Evolutionary conservation across 2,888 invertebrate genomes (phyloP).

Genomic region (Platerodrilus igneus): DNA sequence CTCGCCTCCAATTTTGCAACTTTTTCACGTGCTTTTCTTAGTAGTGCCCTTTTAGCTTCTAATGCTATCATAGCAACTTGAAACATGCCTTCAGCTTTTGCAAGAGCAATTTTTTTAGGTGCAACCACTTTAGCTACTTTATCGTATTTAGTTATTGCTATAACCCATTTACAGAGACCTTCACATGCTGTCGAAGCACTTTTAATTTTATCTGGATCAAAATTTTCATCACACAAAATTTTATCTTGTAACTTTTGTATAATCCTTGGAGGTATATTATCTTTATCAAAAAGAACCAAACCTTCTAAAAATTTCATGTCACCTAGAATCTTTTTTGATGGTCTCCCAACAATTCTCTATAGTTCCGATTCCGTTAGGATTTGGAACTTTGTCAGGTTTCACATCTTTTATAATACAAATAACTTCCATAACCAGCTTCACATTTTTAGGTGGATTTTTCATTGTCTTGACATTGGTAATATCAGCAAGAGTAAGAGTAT

Average conservation of each 20-base stretch:
- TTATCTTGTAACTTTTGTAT: conserved; percentile 81
- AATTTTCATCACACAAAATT: conserved; percentile 77
- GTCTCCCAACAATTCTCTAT: conserved; percentile 92
- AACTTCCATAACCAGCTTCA: conserved; percentile 91
- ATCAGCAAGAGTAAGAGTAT: conserved; percentile 84
- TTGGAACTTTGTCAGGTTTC: conserved; percentile 83
- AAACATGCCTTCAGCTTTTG: conserved; percentile 78
- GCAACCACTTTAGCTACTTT: conserved; percentile 87
- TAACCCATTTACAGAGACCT: conserved; percentile 90
- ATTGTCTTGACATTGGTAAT: conserved; percentile 93
- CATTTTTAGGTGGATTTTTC: conserved; percentile 91
- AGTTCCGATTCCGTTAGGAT: conserved; percentile 77
- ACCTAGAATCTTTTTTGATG: conserved; percentile 78
- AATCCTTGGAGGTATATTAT: conserved; percentile 78
- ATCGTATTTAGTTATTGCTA: conserved; percentile 93
- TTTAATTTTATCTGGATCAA: conserved; percentile 88
- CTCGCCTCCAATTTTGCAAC: conserved; percentile 67
- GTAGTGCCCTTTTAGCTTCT: conserved; percentile 70
- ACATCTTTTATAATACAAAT: conserved; percentile 93
- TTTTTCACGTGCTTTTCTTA: conserved; percentile 65
- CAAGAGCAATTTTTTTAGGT: conserved; percentile 88
- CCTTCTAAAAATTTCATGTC: conserved; percentile 90
- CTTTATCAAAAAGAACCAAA: conserved; percentile 85
- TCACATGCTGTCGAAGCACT: conserved; percentile 85
- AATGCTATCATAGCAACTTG: conserved; percentile 69